Evolutionary conservation across 2,888 invertebrate genomes (phyloP), one percentile per base, ranked within the genome.

Genomic region (Piscicola geometra): DNA sequence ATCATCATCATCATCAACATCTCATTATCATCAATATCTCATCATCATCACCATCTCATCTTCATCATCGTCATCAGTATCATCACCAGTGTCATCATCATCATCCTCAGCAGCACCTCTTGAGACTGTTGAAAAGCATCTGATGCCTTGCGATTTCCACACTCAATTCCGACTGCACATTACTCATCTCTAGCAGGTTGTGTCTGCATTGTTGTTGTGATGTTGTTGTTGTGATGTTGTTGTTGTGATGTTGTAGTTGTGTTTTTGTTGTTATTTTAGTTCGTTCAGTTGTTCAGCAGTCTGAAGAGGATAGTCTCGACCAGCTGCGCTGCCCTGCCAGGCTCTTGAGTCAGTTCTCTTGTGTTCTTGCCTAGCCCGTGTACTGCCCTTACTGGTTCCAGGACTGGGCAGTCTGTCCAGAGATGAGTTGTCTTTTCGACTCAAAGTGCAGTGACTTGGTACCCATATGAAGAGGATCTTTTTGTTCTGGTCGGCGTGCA

Each of bases 71-170:
- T 67, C 67, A 3, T 67, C 15, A 5, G 3, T 30, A 21, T 32
- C 67, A 5, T 41, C 67, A 56, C 60, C 25, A 15, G 25, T 56
- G n/a, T n/a, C 60, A 41, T 47, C 50, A 47, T 47, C 50, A 47
- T 21, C 50, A 47, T 21, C 9, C 50, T 15, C 50, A 47, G 50
- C 60, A 18, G 15, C 25, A 50, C 50, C 71, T 71, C 85, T 94
- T 93, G 28, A 50, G 41, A 41, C 76, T 64, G 1, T 91, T 91
- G 68, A 96, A 92, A 69, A 94, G 90, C 78, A 93, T 90, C 82
- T 93, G 92, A 82, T 94, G 93, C 66, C 93, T 88, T 84, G 93
- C 94, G 0, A 93, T 91, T 81, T 95, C 94, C 82, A 94, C 88
- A 50, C 92, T 93, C 68, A 94, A 87, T 0, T 93, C 93, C 79